These are phyloP conservation scores for Cosmorhoe ocellata DNA, from an alignment of 2,888 invertebrate genomes.

Conservation along the genomic window DNA sequence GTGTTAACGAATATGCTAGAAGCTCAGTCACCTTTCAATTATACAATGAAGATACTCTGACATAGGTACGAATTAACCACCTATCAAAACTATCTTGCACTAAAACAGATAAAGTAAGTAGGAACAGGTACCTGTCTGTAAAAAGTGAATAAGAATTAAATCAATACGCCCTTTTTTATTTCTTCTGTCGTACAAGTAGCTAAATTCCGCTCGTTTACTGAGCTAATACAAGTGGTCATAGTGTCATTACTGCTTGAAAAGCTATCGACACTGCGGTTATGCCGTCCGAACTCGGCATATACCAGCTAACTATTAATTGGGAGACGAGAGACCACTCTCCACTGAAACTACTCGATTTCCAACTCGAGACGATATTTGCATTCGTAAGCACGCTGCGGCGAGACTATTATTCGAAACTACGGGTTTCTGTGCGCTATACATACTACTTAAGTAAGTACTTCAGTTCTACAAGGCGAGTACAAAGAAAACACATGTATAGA, in stretches of 20 bases:
- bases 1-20: too few relatives aligned
- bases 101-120: too few relatives aligned
- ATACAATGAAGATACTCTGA: too few relatives aligned
- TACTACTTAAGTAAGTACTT: background rate
- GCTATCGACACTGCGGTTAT: background rate
- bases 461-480: background rate
- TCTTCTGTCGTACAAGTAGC: too few relatives aligned
- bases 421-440: background rate
- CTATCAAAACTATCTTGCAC: too few relatives aligned
- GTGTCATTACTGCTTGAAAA: background rate
- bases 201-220: too few relatives aligned
- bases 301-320: slow-evolving; percentile 21
- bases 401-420: slow-evolving; percentile 15
- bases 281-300: background rate
- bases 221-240: background rate
- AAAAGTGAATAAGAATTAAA: too few relatives aligned
- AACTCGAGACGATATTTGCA: slow-evolving; percentile 24
- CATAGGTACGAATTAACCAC: too few relatives aligned
- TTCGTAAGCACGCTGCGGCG: slow-evolving; percentile 14
- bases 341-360: slow-evolving; percentile 21
- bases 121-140: too few relatives aligned
- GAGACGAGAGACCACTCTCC: slow-evolving; percentile 12
- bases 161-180: too few relatives aligned
- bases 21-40: too few relatives aligned
- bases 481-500: background rate